phyloP scores from a whole-genome alignment of 2,888 invertebrate genomes.

The Lagria hirta region DNA sequence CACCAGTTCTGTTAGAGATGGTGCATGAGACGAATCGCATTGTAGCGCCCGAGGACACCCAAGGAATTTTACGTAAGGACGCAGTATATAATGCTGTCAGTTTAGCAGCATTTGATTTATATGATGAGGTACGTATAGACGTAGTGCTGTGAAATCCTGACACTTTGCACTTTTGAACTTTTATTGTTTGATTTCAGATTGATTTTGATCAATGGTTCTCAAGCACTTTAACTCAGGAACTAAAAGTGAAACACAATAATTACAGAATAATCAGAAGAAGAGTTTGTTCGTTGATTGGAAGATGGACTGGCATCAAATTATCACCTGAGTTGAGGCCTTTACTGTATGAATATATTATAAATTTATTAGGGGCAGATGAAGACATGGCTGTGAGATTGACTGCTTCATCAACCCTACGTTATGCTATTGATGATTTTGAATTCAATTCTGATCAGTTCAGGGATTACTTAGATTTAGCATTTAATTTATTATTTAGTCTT shows the following conservation, averaged over 20 bases:
- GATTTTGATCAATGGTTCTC: conserved; percentile 94
- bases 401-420: conserved; percentile 80
- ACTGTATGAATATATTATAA: conserved; percentile 76
- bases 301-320: conserved; percentile 82
- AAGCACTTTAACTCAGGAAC: conserved; percentile 76
- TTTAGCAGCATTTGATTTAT: conserved; percentile 83
- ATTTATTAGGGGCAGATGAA: conserved; percentile 72
- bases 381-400: conserved; percentile 88
- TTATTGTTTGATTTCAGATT: conserved; percentile 57
- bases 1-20: conserved; percentile 72
- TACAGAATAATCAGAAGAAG: conserved; percentile 82
- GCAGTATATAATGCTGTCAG: conserved; percentile 93
- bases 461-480: conserved; percentile 77
- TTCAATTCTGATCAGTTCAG: conserved; percentile 85
- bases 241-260: conserved; percentile 78
- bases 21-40: conserved; percentile 68
- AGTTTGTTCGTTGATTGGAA: conserved; percentile 81
- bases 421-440: conserved; percentile 88
- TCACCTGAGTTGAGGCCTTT: conserved; percentile 76
- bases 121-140: conserved; percentile 83
- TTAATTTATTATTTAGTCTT: conserved; percentile 77
- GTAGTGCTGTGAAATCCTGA: background rate
- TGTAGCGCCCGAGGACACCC: conserved; percentile 70
- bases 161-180: background rate
- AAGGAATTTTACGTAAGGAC: conserved; percentile 82